A percentile compares a stretch with the other conserved stretches of the same genome.
phyloP scores from a whole-genome alignment of 2,797 vertebrate genomes.

The Myotis planiceps region DNA sequence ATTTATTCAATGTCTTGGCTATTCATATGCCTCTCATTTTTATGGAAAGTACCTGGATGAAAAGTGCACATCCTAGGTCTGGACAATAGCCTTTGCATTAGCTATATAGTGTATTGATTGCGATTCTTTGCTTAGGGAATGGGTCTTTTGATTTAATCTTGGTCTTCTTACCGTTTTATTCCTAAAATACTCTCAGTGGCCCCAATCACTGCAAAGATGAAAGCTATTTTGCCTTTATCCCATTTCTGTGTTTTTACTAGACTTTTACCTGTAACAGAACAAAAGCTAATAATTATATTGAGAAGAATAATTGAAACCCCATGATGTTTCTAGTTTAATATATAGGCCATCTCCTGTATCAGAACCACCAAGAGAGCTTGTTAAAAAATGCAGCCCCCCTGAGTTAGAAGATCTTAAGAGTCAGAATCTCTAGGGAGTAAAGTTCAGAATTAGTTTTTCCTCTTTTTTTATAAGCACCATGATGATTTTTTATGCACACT shows the following conservation, averaged over 20 bases:
- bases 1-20: neutral
- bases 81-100: neutral
- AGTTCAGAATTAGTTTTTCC: neutral
- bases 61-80: neutral
- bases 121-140: neutral
- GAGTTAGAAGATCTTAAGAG: neutral
- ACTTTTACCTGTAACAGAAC: neutral
- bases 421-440: neutral
- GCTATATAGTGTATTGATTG: neutral
- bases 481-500: slow-evolving; percentile 4
- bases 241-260: neutral
- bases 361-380: neutral
- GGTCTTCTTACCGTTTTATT: neutral
- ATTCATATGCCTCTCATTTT: neutral
- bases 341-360: neutral
- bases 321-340: neutral
- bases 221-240: neutral
- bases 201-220: neutral
- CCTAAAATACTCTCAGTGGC: neutral
- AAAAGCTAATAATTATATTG: neutral
- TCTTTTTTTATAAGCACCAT: neutral
- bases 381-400: neutral
- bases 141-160: neutral
- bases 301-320: neutral
- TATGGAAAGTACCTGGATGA: neutral